These are phyloP conservation scores for Conchocele bisecta DNA, from an alignment of 2,888 invertebrate species.

Conservation along the genomic window DNA sequence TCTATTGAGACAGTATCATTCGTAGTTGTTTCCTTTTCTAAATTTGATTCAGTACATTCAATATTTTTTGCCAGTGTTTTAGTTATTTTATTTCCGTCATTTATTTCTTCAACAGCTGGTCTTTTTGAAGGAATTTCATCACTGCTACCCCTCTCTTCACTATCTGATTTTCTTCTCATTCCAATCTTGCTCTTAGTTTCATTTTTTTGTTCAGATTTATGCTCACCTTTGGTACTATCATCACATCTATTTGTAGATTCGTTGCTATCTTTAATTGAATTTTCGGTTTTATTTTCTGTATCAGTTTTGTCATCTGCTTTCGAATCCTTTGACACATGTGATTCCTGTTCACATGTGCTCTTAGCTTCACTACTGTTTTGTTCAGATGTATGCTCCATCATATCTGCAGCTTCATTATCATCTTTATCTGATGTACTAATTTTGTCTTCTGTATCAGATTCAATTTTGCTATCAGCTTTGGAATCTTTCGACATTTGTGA, in stretches of 20 bases:
- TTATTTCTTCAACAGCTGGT: neutral
- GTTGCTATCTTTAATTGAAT: neutral
- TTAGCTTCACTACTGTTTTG: neutral
- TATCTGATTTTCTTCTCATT: neutral
- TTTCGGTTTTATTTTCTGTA: conserved; percentile 2
- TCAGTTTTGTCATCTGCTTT: neutral
- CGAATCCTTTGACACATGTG: neutral
- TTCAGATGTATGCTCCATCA: neutral
- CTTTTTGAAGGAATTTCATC: neutral
- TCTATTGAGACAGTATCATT: conserved; percentile 82
- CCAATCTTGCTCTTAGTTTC: neutral
- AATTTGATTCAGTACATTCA: neutral
- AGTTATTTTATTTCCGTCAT: neutral
- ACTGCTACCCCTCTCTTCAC: neutral
- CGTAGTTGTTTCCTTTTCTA: conserved; percentile 86
- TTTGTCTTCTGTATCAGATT: neutral
- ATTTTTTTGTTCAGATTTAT: neutral
- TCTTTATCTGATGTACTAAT: neutral
- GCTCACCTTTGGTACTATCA: neutral
- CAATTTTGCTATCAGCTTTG: neutral
- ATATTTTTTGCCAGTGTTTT: neutral
- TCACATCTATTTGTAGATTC: neutral
- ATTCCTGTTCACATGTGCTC: neutral
- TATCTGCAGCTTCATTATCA: neutral
- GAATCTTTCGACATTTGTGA: no score